Base-by-base conservation (phyloP, 2,888 invertebrate species). In the Andrena marginata region DNA sequence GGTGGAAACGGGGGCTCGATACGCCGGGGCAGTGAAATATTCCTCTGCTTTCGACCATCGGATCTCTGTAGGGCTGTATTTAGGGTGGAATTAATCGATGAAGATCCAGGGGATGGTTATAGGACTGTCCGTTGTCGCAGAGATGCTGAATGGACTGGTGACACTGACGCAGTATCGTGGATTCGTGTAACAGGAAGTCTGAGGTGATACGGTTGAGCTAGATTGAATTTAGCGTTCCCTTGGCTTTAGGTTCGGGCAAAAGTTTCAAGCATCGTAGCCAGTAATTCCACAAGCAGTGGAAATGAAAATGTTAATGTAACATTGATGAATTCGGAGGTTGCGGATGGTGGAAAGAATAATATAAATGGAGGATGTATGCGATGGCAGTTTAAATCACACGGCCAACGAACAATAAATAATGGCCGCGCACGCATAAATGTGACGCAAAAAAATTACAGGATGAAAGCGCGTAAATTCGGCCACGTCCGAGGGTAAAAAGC, bases 381-480 rank as follows among this genome's bases (percentile, higher is more conserved):
- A 78, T 23, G 62, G 16, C 31, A 51, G 29, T 80, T 71, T 56
- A 48, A 54, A 65, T 71, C 78, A 26, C 8, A 10, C 42, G 48
- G n/a, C 60, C 26, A 54, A 29, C 80, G 67, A 67, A 62, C 31
- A 29, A 62, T 71, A 78, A 80, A 80, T 78, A 80, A 79, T 62
- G 26, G 48, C 10, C 33, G n/a, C 16, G 67, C 60, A 71, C 79
- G 80, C 71, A n/a, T 79, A 67, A 79, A 26, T 35, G 51, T 26
- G 60, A 51, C 23, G 70, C 1, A 33, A 80, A 77, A 56, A 78
- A 80, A 80, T 78, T 71, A 51, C 80, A n/a, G 65, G 65, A 67
- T 48, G 71, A 78, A 71, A 51, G 54, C 71, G 79, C 79, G 71
- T 80, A 80, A 80, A 78, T 80, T 80, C 48, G 79, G n/a, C 51